These are phyloP conservation scores for Trypoxylus dichotomus DNA, from an alignment of 1,140 invertebrate genomes.

Conservation along the genomic window DNA sequence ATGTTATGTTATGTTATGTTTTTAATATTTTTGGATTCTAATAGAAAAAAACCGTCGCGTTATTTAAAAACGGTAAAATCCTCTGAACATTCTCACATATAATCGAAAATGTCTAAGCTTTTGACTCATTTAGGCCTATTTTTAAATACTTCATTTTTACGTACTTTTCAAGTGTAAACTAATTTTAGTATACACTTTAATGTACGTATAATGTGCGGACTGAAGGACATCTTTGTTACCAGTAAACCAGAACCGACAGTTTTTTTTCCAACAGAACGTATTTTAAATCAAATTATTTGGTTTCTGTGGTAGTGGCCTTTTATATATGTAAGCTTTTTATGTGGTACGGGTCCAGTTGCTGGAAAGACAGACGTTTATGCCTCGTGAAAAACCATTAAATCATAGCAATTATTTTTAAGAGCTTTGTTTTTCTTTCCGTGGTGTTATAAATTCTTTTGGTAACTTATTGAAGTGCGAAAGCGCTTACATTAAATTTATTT, in stretches of 20 bases:
- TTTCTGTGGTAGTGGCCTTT: conserved; percentile 4
- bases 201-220: not conserved
- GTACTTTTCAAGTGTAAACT: not conserved
- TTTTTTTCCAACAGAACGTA: not conserved
- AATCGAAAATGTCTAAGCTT: too few relatives aligned
- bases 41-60: too few relatives aligned
- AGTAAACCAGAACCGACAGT: not conserved
- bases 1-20: too few relatives aligned
- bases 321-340: conserved; percentile 11
- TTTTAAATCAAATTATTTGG: conserved; percentile 20
- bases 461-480: not conserved
- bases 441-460: conserved; percentile 19
- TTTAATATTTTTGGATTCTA: too few relatives aligned
- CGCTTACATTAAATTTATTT: not conserved
- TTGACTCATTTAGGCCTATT: too few relatives aligned
- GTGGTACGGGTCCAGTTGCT: conserved; percentile 9
- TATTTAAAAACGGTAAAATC: too few relatives aligned
- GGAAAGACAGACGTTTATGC: conserved; percentile 7
- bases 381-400: conserved; percentile 19
- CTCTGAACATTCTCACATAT: too few relatives aligned
- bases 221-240: not conserved
- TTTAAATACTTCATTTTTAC: not conserved
- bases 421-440: conserved; percentile 16
- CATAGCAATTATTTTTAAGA: conserved; percentile 25
- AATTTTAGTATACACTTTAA: conserved; percentile 6